A percentile compares a stretch with the other conserved stretches of the same genome.
phyloP scores from a whole-genome alignment of 2,113 vertebrate genomes.

The Thalassarche chlororhynchos region DNA sequence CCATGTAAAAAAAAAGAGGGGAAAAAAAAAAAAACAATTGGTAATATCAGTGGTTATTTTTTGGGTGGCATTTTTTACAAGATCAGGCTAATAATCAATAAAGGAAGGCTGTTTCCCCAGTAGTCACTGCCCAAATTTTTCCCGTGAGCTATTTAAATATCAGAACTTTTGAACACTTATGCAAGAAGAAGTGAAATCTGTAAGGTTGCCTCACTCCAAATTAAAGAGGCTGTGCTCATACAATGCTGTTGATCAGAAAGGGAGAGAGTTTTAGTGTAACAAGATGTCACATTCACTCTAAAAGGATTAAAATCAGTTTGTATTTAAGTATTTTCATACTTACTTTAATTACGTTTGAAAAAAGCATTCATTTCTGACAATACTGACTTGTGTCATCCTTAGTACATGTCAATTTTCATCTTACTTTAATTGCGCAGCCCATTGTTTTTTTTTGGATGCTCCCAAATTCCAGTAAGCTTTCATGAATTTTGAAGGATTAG shows the following conservation, averaged over 20 bases:
- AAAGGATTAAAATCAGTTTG: not conserved
- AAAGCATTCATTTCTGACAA: constrained; percentile 12
- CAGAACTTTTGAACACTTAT: not conserved
- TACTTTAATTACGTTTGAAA: not conserved
- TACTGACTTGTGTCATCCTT: not conserved
- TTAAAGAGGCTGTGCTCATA: not conserved
- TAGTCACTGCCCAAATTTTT: not conserved
- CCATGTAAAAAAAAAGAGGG: not conserved
- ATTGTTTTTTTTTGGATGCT: constrained; percentile 67
- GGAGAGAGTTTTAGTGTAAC: not conserved
- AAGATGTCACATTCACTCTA: not conserved
- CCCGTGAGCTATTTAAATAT: not conserved
- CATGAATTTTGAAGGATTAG: constrained; percentile 84
- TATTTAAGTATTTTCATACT: not conserved
- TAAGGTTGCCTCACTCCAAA: not conserved
- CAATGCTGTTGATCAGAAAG: not conserved
- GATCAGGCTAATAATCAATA: not conserved
- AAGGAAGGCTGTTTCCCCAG: not conserved
- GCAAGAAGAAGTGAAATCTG: not conserved
- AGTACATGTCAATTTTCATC: not conserved
- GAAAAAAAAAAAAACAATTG: not conserved
- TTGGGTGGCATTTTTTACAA: not conserved
- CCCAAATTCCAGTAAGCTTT: constrained; percentile 73
- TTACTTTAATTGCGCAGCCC: constrained; percentile 27
- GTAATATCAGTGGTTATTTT: not conserved